phyloP scores from a whole-genome alignment of 1,140 invertebrate genomes.

The Cephus cinctus region DNA sequence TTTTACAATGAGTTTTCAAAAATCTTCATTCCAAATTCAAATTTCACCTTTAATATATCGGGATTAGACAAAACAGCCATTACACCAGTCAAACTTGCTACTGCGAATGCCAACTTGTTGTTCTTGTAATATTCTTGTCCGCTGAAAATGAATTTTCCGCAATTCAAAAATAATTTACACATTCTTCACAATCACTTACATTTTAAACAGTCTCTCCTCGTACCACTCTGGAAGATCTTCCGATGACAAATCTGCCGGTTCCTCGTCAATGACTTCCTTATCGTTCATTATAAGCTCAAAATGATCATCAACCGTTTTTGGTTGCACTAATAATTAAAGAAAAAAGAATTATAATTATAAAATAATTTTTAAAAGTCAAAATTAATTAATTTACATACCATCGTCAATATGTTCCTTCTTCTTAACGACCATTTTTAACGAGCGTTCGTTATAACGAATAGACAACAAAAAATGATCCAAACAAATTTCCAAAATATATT shows the following conservation, averaged over 20 bases:
- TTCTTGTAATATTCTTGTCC: conserved; percentile 64
- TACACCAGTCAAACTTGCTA: conserved; percentile 62
- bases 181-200: too few relatives aligned
- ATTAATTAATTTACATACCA: too few relatives aligned
- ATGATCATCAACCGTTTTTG: conserved; percentile 31
- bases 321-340: too few relatives aligned
- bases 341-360: too few relatives aligned
- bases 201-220: conserved; percentile 29
- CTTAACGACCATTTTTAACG: too few relatives aligned
- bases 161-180: neutral
- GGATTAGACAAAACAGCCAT: conserved; percentile 65
- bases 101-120: conserved; percentile 60
- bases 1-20: neutral
- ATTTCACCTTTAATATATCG: conserved; percentile 56
- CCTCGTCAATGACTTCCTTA: conserved; percentile 12
- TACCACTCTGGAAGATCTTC: conserved; percentile 40
- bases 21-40: neutral
- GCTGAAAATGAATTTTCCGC: conserved; percentile 46
- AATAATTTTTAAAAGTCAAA: too few relatives aligned
- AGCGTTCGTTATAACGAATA: too few relatives aligned
- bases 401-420: conserved; percentile 18
- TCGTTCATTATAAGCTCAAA: conserved; percentile 24
- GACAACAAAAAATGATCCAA: too few relatives aligned
- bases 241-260: neutral
- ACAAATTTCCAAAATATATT: too few relatives aligned